These are phyloP conservation scores for Phortica magna DNA, from an alignment of 2,888 invertebrate genomes.

Conservation along the genomic window DNA sequence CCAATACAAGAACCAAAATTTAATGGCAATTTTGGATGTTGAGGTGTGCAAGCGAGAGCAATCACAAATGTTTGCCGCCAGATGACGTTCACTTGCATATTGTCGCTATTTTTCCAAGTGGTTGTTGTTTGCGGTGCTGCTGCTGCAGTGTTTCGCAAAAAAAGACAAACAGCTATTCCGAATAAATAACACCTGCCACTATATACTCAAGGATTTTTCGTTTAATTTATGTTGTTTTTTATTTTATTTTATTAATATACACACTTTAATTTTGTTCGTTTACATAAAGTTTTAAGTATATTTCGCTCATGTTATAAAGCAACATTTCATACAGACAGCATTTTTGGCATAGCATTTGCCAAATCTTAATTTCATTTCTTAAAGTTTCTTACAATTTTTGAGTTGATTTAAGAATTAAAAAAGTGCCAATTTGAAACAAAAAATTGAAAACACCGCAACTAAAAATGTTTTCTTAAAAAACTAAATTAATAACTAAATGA, in stretches of 20 bases:
- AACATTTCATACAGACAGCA: slow-evolving; percentile 16
- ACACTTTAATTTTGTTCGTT: slow-evolving; percentile 20
- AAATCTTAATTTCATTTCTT: background rate
- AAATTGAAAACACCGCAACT: background rate
- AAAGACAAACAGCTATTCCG: too few species aligned
- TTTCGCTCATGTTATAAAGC: slow-evolving; percentile 12
- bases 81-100: too few species aligned
- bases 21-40: too few species aligned
- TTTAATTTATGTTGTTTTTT: background rate
- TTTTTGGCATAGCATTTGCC: slow-evolving; percentile 7
- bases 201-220: too few species aligned
- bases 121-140: too few species aligned
- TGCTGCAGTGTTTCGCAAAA: too few species aligned
- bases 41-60: too few species aligned
- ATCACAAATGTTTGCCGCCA: too few species aligned
- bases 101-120: too few species aligned
- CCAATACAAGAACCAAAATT: too few species aligned
- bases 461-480: background rate
- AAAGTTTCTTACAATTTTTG: background rate
- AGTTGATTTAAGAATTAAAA: background rate
- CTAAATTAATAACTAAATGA: background rate
- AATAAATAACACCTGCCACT: too few species aligned
- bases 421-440: background rate
- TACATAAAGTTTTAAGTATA: slow-evolving; percentile 22
- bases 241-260: slow-evolving; percentile 18